phyloP scores from a whole-genome alignment of 2,888 invertebrate species.

The Ametastegia equiseti region DNA sequence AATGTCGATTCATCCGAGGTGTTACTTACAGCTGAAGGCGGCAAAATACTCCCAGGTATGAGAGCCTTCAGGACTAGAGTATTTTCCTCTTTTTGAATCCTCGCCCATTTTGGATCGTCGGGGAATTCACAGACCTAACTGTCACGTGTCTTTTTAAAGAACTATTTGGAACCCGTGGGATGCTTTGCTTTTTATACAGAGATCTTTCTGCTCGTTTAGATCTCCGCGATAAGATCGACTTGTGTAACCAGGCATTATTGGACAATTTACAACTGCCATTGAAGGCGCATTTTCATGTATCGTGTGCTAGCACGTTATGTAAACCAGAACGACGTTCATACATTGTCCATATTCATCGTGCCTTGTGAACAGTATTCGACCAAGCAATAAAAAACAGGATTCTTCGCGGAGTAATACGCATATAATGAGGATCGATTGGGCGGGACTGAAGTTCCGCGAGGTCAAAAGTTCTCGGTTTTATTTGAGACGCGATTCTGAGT shows the following conservation, averaged over 20 bases:
- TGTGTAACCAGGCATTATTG: background rate
- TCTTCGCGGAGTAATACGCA: background rate
- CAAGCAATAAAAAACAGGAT: background rate
- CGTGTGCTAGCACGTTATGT: background rate
- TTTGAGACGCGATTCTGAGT: no score
- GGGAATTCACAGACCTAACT: background rate
- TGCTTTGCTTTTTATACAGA: background rate
- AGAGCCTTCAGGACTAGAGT: slow-evolving; percentile 60
- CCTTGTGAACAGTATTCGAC: background rate
- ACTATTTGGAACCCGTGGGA: background rate
- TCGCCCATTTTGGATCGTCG: slow-evolving; percentile 50
- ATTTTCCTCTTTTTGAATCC: slow-evolving; percentile 58
- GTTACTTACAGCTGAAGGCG: slow-evolving; percentile 59
- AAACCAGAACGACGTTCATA: background rate
- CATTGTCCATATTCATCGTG: background rate
- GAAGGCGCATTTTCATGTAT: no score
- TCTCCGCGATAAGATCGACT: background rate
- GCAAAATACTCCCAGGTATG: slow-evolving; percentile 62
- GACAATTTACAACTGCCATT: background rate
- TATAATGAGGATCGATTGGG: no score
- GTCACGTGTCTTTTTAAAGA: background rate
- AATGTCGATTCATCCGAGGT: no score
- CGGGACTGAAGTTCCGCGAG: no score
- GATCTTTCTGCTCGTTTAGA: background rate
- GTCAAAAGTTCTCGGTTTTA: no score